phyloP scores from a whole-genome alignment of 2,797 vertebrate genomes.

The Myotis pilosus region DNA sequence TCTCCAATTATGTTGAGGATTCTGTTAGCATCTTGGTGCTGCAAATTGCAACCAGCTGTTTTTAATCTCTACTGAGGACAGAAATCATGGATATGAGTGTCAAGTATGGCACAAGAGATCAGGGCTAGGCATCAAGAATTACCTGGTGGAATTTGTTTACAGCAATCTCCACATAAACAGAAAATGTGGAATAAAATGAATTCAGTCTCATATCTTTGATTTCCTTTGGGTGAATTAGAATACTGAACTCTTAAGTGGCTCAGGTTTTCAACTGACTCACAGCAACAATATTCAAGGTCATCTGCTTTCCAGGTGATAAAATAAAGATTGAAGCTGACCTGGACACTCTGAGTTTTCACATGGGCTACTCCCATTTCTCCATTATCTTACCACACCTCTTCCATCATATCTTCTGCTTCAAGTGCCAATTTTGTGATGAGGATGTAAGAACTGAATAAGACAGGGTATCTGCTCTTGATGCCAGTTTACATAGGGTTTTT shows the following conservation, averaged over 20 bases:
- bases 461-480: not conserved
- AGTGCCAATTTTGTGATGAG: not conserved
- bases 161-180: not conserved
- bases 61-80: conserved; percentile 41
- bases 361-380: not conserved
- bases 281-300: not conserved
- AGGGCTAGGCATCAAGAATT: not conserved
- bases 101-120: not conserved
- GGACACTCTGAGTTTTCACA: not conserved
- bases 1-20: conserved; percentile 31
- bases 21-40: conserved; percentile 30
- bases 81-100: not conserved
- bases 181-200: not conserved
- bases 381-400: accelerated
- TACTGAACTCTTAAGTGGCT: not conserved
- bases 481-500: not conserved
- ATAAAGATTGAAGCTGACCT: not conserved
- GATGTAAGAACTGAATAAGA: not conserved
- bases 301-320: not conserved
- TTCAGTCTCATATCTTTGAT: not conserved
- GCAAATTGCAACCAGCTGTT: conserved; percentile 56
- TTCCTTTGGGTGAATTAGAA: not conserved
- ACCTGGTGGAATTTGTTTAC: not conserved
- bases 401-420: not conserved
- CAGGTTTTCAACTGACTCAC: not conserved